phyloP scores from a whole-genome alignment of 2,888 invertebrate genomes.

The Cordilura impudica region DNA sequence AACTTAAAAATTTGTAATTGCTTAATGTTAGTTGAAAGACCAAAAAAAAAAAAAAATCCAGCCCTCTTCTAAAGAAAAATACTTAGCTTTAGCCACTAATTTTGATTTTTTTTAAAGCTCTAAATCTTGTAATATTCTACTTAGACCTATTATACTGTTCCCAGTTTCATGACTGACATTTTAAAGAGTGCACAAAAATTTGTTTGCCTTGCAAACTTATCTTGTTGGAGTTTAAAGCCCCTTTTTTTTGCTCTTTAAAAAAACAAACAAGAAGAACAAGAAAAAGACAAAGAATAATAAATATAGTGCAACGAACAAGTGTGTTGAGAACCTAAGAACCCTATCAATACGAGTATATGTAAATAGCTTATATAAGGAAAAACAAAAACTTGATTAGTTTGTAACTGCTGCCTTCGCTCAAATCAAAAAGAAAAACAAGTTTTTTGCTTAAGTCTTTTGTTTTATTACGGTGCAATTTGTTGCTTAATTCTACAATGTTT shows the following conservation, averaged over 20 bases:
- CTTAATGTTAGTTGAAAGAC: too few species aligned
- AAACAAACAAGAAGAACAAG: not conserved
- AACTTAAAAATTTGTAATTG: too few species aligned
- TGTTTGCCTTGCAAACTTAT: conserved; percentile 17
- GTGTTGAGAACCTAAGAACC: conserved; percentile 45
- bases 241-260: not conserved
- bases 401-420: not conserved
- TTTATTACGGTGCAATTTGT: not conserved
- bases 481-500: too few species aligned
- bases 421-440: conserved; percentile 38
- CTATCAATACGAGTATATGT: not conserved
- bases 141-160: not conserved
- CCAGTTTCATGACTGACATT: not conserved
- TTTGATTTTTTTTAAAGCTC: too few species aligned
- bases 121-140: not conserved
- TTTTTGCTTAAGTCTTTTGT: conserved; percentile 48
- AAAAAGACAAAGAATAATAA: not conserved
- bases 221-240: conserved; percentile 9
- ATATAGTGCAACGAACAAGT: conserved; percentile 36
- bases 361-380: not conserved
- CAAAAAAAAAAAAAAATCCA: too few species aligned
- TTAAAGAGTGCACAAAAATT: conserved; percentile 8
- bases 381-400: conserved; percentile 15
- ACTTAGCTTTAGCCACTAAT: too few species aligned
- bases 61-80: too few species aligned